Evolutionary conservation across 1,140 invertebrate species (phyloP), one percentile per base, ranked within the genome.

Genomic region (Chlorops oryzae): DNA sequence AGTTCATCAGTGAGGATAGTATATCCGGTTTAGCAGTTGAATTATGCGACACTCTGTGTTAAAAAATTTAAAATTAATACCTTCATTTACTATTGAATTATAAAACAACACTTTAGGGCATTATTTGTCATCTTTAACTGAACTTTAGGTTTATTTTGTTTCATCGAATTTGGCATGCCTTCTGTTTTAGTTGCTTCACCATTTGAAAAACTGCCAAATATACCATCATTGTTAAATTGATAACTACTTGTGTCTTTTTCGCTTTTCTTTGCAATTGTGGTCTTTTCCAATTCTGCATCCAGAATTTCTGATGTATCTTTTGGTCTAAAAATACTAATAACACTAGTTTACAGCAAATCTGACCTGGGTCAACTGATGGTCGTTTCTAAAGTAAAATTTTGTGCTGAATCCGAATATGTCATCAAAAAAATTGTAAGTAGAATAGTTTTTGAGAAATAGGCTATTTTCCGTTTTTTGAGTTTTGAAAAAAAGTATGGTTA

Each of bases 221-320:
- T 69, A 37, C 69, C 65, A 50, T 68, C 63, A 28, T 64, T 38
- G 28, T 42, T 45, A 7, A 32, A 9, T 10, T 32, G 9, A 32
- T 9, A 9, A 32, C 15, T 57, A 38, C 44, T 44, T n/a, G 59
- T 61, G 37, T 59, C 56, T 22, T 64, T 55, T 58, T 59, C 59
- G 47, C 38, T 55, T 32, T 25, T 35, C 4, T 43, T 24, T 40
- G 24, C 61, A 0, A 59, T 20, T 2, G 59, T 50, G n/a, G 49
- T 41, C 15, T 41, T 62, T 10, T 69, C 65, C 27, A 69, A 28
- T 34, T 69, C 65, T 23, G 46, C 61, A 43, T 65, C 59, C 41
- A 69, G 52, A 51, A 69, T 69, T 54, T 69, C 65, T 37, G 65
- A 62, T 53, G 65, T 65, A 50, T 69, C 65, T 54, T 65, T 69